Base-by-base conservation (phyloP, 2,113 vertebrate genomes). In the Lathamus discolor region DNA sequence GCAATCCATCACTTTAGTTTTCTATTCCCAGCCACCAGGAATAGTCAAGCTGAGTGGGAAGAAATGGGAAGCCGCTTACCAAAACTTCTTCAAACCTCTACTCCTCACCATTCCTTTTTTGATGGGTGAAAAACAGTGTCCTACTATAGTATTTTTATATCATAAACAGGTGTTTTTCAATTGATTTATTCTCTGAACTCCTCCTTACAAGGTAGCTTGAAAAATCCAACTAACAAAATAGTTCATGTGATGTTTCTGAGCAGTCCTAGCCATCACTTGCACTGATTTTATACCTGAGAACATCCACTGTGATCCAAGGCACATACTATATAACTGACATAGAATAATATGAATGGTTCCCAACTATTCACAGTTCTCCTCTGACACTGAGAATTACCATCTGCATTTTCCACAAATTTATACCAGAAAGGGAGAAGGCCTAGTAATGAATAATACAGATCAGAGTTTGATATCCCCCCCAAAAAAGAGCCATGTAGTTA, bases 1-100 rank as follows among this genome's bases (percentile, higher is more conserved):
- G 74, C 49, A 81, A 97, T 97, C 83, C 89, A 93, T 97, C 94
- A 96, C 84, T 91, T 93, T 62, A 62, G 69, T 48, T 97, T 96
- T 89, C 86, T 73, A 46, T 68, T 88, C 73, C 41, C 55, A 86
- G 55, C 8, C 62, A 90, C 67, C 8, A 85, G 37, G 49, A 95
- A 85, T 8, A 92, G 88, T 68, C 64, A 73, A 90, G 68, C 63
- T 59, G 61, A 84, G 54, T 28, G 16, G 41, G 41, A 77, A 83
- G 83, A 91, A 87, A 79, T 23, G 62, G 52, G 35, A 89, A 96
- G 57, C 55, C 15, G 35, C 39, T 67, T 28, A 48, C 7, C 78
- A 79, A 81, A 74, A 68, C 43, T 94, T 91, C 48, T 67, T 79
- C 43, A 76, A 79, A 48, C 5, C 4, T 41, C 55, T 22, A 49